A percentile compares a stretch with the other conserved stretches of the same genome.
These are phyloP conservation scores for Silvanus unidentatus DNA, from an alignment of 2,888 invertebrate genomes.

Conservation along the genomic window DNA sequence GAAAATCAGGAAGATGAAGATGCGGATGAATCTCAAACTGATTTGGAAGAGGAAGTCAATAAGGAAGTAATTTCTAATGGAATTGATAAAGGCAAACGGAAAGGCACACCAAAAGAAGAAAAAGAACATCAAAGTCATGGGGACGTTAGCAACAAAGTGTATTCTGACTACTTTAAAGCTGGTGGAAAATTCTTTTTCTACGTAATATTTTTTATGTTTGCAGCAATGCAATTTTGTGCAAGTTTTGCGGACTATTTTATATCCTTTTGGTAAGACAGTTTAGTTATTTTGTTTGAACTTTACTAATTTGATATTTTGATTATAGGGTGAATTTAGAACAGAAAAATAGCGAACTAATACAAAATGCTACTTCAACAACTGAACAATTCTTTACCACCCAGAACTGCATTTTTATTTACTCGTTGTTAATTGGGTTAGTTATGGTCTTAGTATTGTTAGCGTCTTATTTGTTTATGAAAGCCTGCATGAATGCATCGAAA, in stretches of 20 bases:
- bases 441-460: constrained; percentile 41
- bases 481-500: constrained; percentile 49
- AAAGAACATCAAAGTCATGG: constrained; percentile 59
- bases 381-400: constrained; percentile 17
- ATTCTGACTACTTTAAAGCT: constrained; percentile 64
- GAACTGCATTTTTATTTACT: constrained; percentile 41
- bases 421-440: constrained; percentile 28
- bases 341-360: constrained; percentile 10
- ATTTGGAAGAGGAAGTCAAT: constrained; percentile 32
- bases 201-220: neutral
- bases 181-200: constrained; percentile 55
- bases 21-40: constrained; percentile 18
- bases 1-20: constrained; percentile 26
- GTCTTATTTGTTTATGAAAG: constrained; percentile 48
- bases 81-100: neutral
- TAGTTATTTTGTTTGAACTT: neutral
- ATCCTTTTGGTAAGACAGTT: neutral
- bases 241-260: constrained; percentile 1
- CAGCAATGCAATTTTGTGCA: neutral
- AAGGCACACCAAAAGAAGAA: constrained; percentile 33
- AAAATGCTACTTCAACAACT: neutral
- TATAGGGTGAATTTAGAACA: constrained; percentile 35
- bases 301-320: constrained; percentile 8
- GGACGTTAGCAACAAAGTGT: constrained; percentile 46
- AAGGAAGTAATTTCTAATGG: constrained; percentile 6